Percentiles rank a stretch among this genome's conserved stretches.
Evolutionary conservation across 2,113 vertebrate species (phyloP).

Genomic region (Formicarius rufipectus): DNA sequence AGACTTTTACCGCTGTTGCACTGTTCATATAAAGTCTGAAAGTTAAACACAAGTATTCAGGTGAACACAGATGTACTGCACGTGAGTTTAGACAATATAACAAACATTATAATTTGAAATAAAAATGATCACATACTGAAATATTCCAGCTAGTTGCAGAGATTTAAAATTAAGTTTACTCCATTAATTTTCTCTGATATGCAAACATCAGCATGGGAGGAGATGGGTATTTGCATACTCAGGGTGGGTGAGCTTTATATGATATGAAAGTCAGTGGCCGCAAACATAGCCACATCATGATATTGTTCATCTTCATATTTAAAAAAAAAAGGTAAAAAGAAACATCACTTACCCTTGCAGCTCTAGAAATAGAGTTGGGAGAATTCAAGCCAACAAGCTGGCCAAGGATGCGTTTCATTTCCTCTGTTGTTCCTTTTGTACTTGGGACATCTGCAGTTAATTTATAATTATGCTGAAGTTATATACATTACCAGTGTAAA

Average conservation of each 20-base stretch:
- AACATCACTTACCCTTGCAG: constrained; percentile 84
- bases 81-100: not conserved
- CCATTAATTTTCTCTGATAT: not conserved
- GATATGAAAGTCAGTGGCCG: not conserved
- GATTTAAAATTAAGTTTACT: not conserved
- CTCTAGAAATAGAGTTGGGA: constrained; percentile 91
- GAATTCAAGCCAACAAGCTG: constrained; percentile 92
- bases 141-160: not conserved
- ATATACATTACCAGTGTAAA: not conserved
- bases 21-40: constrained; percentile 81
- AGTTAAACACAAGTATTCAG: constrained; percentile 31
- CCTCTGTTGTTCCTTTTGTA: constrained; percentile 72
- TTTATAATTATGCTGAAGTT: not conserved
- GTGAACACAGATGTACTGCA: not conserved
- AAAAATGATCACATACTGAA: not conserved
- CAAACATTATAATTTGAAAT: not conserved
- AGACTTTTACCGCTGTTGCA: constrained; percentile 75
- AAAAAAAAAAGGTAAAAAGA: not conserved
- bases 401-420: constrained; percentile 88
- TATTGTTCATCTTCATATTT: not conserved
- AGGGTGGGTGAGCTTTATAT: not conserved
- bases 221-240: not conserved
- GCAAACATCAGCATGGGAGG: not conserved
- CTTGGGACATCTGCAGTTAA: constrained; percentile 55
- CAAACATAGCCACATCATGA: not conserved